Percentiles rank a stretch among this genome's conserved stretches.
These are phyloP conservation scores for Rhea americana DNA, from an alignment of 2,113 vertebrate species.

Conservation along the genomic window DNA sequence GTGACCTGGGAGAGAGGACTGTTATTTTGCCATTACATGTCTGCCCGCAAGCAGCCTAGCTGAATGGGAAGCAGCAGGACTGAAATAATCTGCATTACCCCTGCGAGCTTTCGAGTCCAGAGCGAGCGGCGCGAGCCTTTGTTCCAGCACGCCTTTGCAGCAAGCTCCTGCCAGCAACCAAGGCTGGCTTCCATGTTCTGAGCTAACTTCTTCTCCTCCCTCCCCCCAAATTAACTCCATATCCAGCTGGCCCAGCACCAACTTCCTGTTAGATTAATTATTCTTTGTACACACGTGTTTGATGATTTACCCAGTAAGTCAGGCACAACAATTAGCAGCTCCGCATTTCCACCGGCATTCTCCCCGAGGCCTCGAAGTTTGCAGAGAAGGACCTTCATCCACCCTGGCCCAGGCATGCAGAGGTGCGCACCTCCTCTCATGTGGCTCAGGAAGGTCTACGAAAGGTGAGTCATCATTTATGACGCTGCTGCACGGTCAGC, in stretches of 20 bases:
- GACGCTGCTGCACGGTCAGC: neutral
- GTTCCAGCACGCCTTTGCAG: neutral
- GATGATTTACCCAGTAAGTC: slow-evolving; percentile 60
- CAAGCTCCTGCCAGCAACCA: neutral
- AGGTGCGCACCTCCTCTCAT: neutral
- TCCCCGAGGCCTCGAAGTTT: neutral
- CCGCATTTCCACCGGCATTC: neutral
- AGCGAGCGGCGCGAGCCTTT: neutral
- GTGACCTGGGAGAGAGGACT: neutral
- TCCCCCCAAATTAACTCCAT: slow-evolving; percentile 41
- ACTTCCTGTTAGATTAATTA: slow-evolving; percentile 64
- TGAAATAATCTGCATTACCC: neutral
- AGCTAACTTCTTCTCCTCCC: neutral
- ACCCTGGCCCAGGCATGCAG: neutral
- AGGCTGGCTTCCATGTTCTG: neutral
- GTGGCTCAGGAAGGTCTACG: neutral
- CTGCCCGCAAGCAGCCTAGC: neutral
- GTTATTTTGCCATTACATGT: slow-evolving; percentile 30
- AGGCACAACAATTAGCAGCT: slow-evolving; percentile 25
- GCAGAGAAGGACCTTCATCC: neutral
- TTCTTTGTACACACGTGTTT: slow-evolving; percentile 34
- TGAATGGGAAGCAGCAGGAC: neutral
- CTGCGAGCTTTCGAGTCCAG: neutral
- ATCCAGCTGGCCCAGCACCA: slow-evolving; percentile 32
- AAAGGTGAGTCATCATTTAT: neutral